These are phyloP conservation scores for Epizoanthus ramosus DNA, from an alignment of 92 coral and sea anemone genomes.

Conservation along the genomic window DNA sequence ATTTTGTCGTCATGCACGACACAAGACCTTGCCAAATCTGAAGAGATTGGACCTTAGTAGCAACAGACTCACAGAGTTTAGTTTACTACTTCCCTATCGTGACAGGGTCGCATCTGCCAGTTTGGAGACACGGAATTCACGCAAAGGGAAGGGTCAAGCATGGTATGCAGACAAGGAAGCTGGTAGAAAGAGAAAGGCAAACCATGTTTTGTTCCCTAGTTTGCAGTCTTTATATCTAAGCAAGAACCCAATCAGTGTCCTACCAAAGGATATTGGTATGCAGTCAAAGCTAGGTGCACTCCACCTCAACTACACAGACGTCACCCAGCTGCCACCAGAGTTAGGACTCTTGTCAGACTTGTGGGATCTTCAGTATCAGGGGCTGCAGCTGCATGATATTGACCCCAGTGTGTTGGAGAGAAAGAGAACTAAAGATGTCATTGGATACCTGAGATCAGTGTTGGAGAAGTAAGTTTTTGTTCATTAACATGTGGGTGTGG, in stretches of 20 bases:
- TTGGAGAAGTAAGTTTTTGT: slow-evolving; percentile 75
- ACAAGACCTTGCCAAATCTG: slow-evolving; percentile 69
- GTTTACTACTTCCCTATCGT: slow-evolving; percentile 61
- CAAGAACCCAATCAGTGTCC: slow-evolving; percentile 62
- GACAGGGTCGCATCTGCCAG: slow-evolving; percentile 30
- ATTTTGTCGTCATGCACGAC: slow-evolving; percentile 87
- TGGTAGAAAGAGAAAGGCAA: slow-evolving; percentile 38
- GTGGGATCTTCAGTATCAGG: slow-evolving; percentile 95
- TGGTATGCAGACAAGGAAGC: slow-evolving; percentile 45
- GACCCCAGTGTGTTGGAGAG: slow-evolving; percentile 96
- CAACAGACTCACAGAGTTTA: slow-evolving; percentile 72
- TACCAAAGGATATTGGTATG: slow-evolving; percentile 80
- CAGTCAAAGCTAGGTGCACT: slow-evolving; percentile 89
- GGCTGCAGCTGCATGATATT: slow-evolving; percentile 82
- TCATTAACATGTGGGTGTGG: background rate
- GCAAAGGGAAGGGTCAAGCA: slow-evolving; percentile 41
- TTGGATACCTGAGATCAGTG: slow-evolving; percentile 94
- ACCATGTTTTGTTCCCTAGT: slow-evolving; percentile 76
- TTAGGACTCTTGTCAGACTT: slow-evolving; percentile 90
- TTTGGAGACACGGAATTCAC: slow-evolving; percentile 13
- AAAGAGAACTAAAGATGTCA: slow-evolving; percentile 91
- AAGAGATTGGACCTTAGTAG: slow-evolving; percentile 88
- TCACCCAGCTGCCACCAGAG: slow-evolving; percentile 88
- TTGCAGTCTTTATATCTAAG: slow-evolving; percentile 83
- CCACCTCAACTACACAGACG: slow-evolving; percentile 79